Evolutionary conservation across 2,888 invertebrate genomes (phyloP), one percentile per base, ranked within the genome.

Genomic region (Crepidodera aurea): DNA sequence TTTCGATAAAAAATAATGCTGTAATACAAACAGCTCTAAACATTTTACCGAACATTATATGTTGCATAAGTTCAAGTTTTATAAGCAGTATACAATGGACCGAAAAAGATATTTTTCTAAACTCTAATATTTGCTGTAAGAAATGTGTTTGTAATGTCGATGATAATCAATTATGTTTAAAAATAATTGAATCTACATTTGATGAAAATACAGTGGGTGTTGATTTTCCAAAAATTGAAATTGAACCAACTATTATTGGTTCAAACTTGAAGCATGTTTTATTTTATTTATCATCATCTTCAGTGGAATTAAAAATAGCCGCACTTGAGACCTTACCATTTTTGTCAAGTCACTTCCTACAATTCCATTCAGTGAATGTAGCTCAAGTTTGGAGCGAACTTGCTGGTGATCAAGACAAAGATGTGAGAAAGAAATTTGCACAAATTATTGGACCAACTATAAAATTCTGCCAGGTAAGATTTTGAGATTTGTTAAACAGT

Each of bases 301-400:
- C 72, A 25, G 13, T 54, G 13, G 68, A 71, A 19, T 73, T 81
- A 25, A 81, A 81, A 60, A 67, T 76, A 10, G 60, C 71, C 12
- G 74, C 81, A 51, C 76, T 84, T 1, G 67, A 77, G 58, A 75
- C 78, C 54, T 71, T 85, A 39, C 78, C 79, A n/a, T 69, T 72
- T 46, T 75, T 84, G 48, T 79, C 83, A 1, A 82, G 79, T 69
- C 84, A 84, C 71, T 65, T 81, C 0, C 54, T 71, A 15, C 72
- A 73, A 25, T 84, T 84, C 65, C 79, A 81, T 67, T 76, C 75
- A 6, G 75, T 74, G 34, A 72, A 76, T 51, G 66, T 78, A 7
- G 72, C 80, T 0, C 75, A 73, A 54, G 66, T 77, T 32, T 84
- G 83, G 83, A 72, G 83, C 50, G 69, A 77, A 25, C 77, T 78